Percentiles rank a stretch among this genome's conserved stretches.
Conservation (phyloP, 2,113 vertebrate species). For the Cyanoderma ruficeps region DNA sequence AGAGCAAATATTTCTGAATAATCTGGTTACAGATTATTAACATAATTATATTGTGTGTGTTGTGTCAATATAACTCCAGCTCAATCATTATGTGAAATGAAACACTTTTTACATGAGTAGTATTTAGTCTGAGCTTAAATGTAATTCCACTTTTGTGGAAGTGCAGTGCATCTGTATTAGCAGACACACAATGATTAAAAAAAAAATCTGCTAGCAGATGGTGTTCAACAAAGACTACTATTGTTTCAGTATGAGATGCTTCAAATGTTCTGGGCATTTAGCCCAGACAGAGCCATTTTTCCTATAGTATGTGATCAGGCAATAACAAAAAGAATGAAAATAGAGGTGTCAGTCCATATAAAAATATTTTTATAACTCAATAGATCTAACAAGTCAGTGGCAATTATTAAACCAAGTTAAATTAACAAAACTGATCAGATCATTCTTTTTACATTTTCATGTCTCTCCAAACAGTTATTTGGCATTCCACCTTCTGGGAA, state of each 20-base stretch:
- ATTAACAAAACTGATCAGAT: conserved; percentile 69
- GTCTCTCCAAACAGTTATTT: conserved; percentile 31
- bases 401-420: conserved; percentile 68
- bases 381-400: conserved; percentile 74
- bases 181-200: conserved; percentile 47
- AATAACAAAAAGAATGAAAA: conserved; percentile 76
- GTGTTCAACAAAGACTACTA: conserved; percentile 81
- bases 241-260: conserved; percentile 82
- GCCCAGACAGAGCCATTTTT: conserved; percentile 81
- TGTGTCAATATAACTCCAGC: not conserved
- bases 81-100: conserved; percentile 48
- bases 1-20: conserved; percentile 17
- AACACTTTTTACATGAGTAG: conserved; percentile 46
- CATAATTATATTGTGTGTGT: not conserved
- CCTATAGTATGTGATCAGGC: conserved; percentile 79
- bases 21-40: not conserved
- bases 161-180: conserved; percentile 52
- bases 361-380: conserved; percentile 79
- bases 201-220: conserved; percentile 74
- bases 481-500: conserved; percentile 8
- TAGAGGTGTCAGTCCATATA: conserved; percentile 74
- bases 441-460: conserved; percentile 23
- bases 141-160: conserved; percentile 42
- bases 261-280: conserved; percentile 79
- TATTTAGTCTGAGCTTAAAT: conserved; percentile 59